Conservation (phyloP, 2,113 vertebrate species). For the Hypocryptadius cinnamomeus region DNA sequence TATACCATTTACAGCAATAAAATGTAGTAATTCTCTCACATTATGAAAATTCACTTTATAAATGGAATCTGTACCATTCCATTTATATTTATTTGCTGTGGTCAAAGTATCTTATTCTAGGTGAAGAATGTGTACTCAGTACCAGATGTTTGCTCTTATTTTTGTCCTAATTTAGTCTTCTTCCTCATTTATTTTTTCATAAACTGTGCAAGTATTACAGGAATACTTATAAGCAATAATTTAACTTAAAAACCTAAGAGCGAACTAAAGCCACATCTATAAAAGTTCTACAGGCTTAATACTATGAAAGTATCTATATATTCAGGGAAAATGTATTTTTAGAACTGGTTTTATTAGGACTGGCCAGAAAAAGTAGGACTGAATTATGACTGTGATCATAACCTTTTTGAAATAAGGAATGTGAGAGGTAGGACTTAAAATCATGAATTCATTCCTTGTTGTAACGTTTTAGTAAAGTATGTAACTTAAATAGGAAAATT, state of each 20-base stretch:
- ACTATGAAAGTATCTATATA: background rate
- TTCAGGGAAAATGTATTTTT: background rate
- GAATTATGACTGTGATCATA: background rate
- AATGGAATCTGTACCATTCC: background rate
- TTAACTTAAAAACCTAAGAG: background rate
- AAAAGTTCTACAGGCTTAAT: background rate
- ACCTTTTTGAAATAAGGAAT: background rate
- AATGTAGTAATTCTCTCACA: background rate
- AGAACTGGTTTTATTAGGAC: background rate
- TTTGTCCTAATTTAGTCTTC: background rate
- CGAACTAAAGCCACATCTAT: background rate
- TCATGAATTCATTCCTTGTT: background rate
- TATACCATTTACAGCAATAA: background rate
- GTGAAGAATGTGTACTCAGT: background rate
- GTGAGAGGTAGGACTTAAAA: background rate
- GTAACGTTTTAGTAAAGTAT: background rate
- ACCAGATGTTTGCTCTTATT: background rate
- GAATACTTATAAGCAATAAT: background rate
- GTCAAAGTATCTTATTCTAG: background rate
- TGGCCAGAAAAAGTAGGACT: background rate
- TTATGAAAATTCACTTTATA: background rate
- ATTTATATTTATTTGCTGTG: constrained; percentile 20
- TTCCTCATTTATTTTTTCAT: background rate
- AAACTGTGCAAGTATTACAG: background rate
- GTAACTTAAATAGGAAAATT: background rate